A percentile compares a stretch with the other conserved stretches of the same genome.
Conservation (phyloP, 2,797 vertebrate species). For the Myiothlypis coronata region DNA sequence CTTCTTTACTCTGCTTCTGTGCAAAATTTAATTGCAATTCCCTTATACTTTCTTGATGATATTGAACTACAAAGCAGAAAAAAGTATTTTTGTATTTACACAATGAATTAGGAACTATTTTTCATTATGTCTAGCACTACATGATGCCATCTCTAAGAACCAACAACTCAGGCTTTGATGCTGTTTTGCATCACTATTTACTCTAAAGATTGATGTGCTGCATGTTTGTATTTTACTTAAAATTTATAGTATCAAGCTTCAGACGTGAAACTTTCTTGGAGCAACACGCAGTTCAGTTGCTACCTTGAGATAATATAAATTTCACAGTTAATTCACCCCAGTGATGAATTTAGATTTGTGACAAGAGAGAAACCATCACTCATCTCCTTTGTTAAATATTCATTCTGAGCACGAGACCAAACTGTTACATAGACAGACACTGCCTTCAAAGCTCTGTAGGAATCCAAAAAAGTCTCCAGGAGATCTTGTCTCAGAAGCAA, state of each 20-base stretch:
- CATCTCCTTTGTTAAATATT: conserved; percentile 63
- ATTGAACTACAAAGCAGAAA: not conserved
- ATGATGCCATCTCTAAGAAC: not conserved
- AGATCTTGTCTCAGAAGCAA: conserved; percentile 50
- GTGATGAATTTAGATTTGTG: conserved; percentile 43
- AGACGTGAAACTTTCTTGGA: not conserved
- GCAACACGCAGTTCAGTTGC: not conserved
- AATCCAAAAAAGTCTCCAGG: conserved; percentile 55
- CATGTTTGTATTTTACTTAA: not conserved
- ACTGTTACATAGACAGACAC: conserved; percentile 60
- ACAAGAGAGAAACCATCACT: conserved; percentile 55
- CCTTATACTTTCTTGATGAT: not conserved
- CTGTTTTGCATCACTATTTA: not conserved
- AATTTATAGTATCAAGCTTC: not conserved
- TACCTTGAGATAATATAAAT: conserved; percentile 20
- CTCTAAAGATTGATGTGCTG: not conserved
- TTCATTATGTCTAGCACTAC: not conserved
- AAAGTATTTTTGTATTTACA: not conserved
- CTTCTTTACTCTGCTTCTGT: not conserved
- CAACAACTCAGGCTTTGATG: not conserved
- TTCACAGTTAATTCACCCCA: conserved; percentile 41
- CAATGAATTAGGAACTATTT: not conserved
- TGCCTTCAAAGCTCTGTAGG: conserved; percentile 62
- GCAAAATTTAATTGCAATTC: not conserved
- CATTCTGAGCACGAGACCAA: conserved; percentile 63